A percentile compares a stretch with the other conserved stretches of the same genome.
phyloP scores from a whole-genome alignment of 2,113 vertebrate genomes.

The Todiramphus saurophagus region DNA sequence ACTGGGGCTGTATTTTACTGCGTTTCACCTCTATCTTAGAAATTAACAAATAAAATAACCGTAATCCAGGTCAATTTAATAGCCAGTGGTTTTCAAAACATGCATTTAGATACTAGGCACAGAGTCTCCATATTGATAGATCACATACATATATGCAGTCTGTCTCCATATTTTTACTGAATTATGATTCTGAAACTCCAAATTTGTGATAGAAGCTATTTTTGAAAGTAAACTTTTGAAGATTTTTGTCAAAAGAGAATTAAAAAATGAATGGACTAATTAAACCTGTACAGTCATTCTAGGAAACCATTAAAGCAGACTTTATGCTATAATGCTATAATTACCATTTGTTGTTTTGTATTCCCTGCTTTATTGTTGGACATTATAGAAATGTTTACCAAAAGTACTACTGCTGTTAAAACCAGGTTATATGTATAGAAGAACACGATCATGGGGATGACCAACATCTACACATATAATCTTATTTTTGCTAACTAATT shows the following conservation, averaged over 20 bases:
- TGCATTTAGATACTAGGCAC: background rate
- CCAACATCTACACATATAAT: background rate
- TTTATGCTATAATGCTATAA: background rate
- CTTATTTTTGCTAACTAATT: background rate
- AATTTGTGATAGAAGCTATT: background rate
- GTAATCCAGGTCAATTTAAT: background rate
- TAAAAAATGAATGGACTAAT: background rate
- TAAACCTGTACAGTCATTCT: background rate
- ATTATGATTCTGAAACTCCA: slow-evolving; percentile 69
- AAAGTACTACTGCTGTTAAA: background rate
- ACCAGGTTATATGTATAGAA: background rate
- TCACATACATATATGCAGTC: background rate
- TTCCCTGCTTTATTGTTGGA: background rate
- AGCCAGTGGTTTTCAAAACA: background rate
- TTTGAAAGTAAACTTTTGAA: background rate
- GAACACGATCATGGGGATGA: background rate
- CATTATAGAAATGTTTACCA: background rate
- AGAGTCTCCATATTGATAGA: background rate
- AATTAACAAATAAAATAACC: background rate
- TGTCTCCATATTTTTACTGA: background rate
- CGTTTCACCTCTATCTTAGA: background rate
- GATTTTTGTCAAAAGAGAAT: background rate
- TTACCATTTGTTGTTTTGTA: background rate
- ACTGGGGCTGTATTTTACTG: background rate
- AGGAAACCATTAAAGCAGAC: background rate